These are phyloP conservation scores for Ecliptopera silaceata DNA, from an alignment of 2,888 invertebrate species.

Conservation along the genomic window DNA sequence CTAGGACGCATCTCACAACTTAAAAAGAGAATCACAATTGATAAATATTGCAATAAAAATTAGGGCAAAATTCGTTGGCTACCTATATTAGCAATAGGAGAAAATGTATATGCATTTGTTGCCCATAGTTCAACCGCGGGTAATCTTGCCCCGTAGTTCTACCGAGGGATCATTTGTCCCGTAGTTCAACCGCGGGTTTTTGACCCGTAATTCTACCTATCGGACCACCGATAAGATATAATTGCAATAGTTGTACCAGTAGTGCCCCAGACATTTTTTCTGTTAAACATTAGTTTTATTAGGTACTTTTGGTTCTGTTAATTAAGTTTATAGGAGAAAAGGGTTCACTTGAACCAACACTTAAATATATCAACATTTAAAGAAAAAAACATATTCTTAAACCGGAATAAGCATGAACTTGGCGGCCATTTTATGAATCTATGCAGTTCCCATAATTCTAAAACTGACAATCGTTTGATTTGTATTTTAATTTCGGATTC, in stretches of 20 bases:
- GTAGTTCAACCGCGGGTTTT: background rate
- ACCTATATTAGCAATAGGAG: constrained; percentile 33
- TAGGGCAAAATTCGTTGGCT: constrained; percentile 30
- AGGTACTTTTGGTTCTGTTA: no score
- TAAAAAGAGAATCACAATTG: constrained; percentile 17
- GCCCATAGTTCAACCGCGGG: background rate
- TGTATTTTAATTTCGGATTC: no score
- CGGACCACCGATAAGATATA: background rate
- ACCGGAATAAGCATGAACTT: no score
- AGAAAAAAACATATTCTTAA: no score
- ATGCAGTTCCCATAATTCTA: no score
- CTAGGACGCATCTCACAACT: constrained; percentile 17
- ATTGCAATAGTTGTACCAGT: background rate
- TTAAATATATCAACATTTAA: no score
- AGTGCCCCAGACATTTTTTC: background rate
- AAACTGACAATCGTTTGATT: no score
- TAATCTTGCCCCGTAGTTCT: no score
- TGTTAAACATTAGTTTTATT: background rate
- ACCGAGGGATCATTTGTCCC: no score
- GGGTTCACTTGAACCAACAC: no score
- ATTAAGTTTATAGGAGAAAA: no score
- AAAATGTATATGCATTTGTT: constrained; percentile 1
- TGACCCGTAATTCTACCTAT: background rate
- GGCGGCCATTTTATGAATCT: no score
- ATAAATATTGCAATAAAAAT: constrained; percentile 16